A percentile compares a stretch with the other conserved stretches of the same genome.
phyloP scores from a whole-genome alignment of 2,113 vertebrate genomes.

The Vireo altiloquus region DNA sequence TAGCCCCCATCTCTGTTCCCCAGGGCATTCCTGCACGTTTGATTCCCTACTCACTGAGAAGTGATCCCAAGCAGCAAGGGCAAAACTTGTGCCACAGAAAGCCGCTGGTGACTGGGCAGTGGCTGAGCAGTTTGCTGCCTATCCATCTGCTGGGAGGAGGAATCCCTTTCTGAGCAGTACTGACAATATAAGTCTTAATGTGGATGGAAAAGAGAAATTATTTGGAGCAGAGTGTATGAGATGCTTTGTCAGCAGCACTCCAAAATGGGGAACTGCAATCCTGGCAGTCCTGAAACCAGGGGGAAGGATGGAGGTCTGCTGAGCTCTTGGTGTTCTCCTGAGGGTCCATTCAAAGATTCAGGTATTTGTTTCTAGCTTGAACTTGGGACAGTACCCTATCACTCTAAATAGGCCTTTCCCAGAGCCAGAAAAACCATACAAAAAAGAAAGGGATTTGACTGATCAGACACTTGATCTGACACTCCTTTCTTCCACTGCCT shows the following conservation, averaged over 20 bases:
- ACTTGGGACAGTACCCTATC: neutral
- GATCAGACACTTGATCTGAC: neutral
- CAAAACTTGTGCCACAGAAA: neutral
- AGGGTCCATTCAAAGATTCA: neutral
- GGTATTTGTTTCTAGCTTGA: neutral
- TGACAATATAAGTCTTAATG: neutral
- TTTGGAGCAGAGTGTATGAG: neutral
- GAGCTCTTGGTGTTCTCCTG: neutral
- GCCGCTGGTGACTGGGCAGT: neutral
- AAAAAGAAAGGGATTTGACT: neutral
- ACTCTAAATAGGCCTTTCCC: neutral
- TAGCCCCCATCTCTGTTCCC: neutral
- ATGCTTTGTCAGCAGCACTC: neutral
- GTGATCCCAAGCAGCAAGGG: fast-evolving
- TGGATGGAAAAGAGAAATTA: neutral
- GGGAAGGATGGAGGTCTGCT: neutral
- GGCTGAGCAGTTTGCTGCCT: neutral
- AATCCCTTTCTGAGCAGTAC: fast-evolving
- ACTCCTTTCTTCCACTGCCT: neutral
- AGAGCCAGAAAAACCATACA: neutral
- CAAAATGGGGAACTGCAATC: neutral
- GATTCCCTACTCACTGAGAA: neutral
- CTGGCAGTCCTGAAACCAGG: neutral
- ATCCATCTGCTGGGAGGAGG: neutral
- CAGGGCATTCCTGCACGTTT: fast-evolving